Base-by-base conservation (phyloP, 2,888 invertebrate genomes). In the Atherix ibis region DNA sequence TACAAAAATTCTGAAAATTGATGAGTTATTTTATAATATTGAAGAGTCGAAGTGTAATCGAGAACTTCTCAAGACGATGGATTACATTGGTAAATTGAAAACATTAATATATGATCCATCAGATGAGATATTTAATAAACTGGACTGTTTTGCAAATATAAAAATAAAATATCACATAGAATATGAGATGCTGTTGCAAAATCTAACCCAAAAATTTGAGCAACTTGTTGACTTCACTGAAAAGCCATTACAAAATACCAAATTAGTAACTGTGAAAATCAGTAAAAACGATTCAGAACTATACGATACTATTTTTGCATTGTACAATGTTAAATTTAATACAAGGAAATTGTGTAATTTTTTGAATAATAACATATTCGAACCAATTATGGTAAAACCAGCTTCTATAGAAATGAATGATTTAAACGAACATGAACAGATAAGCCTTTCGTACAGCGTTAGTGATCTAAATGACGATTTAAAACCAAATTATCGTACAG, bases 1-100 rank as follows among this genome's bases (percentile, higher is more conserved):
- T 5, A 63, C 52, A 26, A 56, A 56, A 17, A 49, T 61, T 10
- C 40, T 60, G 28, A 51, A 71, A 27, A 66, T 69, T 4, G 58
- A 57, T 18, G 52, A 63, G 29, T 51, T 71, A 5, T 60, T 68
- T 29, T 59, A 65, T 35, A 51, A 49, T 31, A 46, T 61, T 2
- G 56, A 59, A 10, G 52, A 52, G 17, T 49, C 54, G 2, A 60
- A 58, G 39, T 47, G 47, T 6, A 49, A 43, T 9, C 53, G 55
- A 33, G 58, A 58, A 22, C 54, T 53, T 24, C 39, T 54, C 5
- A 43, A 48, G 5, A 51, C 54, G 3, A 48, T 55, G 18, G 53
- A 59, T 32, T 43, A 53, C 14, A 43, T 60, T 9, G 44, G 48
- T 2, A 50, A 53, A 27, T 44, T 62, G 4, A 54, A 54, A 19